Conservation (phyloP, 2,888 invertebrate genomes). For the Cyclophora albipunctata region DNA sequence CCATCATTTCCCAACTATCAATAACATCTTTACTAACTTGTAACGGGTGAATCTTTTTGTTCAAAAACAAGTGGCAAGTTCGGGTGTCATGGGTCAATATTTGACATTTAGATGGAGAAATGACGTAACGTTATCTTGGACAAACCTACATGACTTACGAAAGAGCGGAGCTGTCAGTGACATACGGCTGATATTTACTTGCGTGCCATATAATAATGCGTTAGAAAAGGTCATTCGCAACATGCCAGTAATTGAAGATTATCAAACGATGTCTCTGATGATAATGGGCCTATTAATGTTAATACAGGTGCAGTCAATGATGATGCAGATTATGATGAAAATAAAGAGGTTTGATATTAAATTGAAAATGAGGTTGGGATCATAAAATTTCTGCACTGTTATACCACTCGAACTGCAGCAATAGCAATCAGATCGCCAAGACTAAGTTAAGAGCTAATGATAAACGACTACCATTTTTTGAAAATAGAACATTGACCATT, state of each 20-base stretch:
- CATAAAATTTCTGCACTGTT: no score
- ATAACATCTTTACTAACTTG: no score
- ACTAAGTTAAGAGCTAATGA: no score
- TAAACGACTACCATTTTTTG: no score
- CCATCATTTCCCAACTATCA: no score
- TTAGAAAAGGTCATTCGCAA: slow-evolving; percentile 47
- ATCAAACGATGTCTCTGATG: slow-evolving; percentile 34
- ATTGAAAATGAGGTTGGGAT: no score
- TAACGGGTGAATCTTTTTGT: slow-evolving; percentile 1
- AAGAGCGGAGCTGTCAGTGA: slow-evolving; percentile 48
- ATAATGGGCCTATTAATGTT: slow-evolving; percentile 26
- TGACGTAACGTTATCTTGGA: slow-evolving; percentile 40
- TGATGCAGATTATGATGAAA: slow-evolving; percentile 1
- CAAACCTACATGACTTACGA: slow-evolving; percentile 35
- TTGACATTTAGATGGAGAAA: slow-evolving; percentile 60
- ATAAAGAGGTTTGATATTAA: neutral
- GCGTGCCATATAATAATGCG: slow-evolving; percentile 44
- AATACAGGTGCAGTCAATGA: slow-evolving; percentile 16
- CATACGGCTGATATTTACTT: slow-evolving; percentile 44
- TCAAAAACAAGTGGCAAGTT: slow-evolving; percentile 44
- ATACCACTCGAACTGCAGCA: no score
- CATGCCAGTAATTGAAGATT: slow-evolving; percentile 40
- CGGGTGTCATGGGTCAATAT: slow-evolving; percentile 61
- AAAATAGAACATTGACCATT: no score
- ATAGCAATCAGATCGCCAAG: no score